Evolutionary conservation across 2,797 vertebrate genomes (phyloP), one percentile per base, ranked within the genome.

Genomic region (Fistularia commersonii): DNA sequence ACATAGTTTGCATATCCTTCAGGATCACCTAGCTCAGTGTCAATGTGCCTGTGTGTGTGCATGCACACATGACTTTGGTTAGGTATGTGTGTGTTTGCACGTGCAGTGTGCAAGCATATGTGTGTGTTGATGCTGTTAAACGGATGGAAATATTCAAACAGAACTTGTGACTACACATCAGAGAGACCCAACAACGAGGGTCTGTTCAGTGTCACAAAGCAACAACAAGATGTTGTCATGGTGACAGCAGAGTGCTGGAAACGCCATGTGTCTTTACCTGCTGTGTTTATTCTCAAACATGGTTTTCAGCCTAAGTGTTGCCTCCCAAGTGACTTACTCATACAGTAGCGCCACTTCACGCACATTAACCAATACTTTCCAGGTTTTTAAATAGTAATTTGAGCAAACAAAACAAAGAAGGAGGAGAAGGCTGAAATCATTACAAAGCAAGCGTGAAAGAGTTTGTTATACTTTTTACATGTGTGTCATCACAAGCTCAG

Each of bases 191-290:
- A 80, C 73, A 85, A 69, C 33, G 40, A 52, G 57, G 41, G 60
- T 76, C 70, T 84, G 74, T 81, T 78, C 41, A 52, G 48, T 33
- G 42, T 72, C 68, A 46, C 48, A 57, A 41, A 75, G 51, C 61
- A 73, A 65, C 58, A 48, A 51, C 60, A 3, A 34, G 23, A 57
- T 3, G 66, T 78, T 68, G 67, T 59, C 64, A 54, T 66, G 41
- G 59, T 6, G 23, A 74, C 71, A 1, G 4, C 31, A 11, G 49
- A 48, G 52, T 10, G 61, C 70, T 62, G 76, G 61, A 82, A 87
- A 79, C 62, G 58, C 60, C 51, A 23, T 39, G 45, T 66, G 64
- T 61, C 64, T 69, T 56, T 67, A 73, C 71, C 64, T 72, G 57
- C 12, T 46, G 41, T 33, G 12, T 14, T 45, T 73, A 23, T 58